A percentile compares a stretch with the other conserved stretches of the same genome.
phyloP scores from a whole-genome alignment of 2,797 vertebrate genomes.

The Paguma larvata region DNA sequence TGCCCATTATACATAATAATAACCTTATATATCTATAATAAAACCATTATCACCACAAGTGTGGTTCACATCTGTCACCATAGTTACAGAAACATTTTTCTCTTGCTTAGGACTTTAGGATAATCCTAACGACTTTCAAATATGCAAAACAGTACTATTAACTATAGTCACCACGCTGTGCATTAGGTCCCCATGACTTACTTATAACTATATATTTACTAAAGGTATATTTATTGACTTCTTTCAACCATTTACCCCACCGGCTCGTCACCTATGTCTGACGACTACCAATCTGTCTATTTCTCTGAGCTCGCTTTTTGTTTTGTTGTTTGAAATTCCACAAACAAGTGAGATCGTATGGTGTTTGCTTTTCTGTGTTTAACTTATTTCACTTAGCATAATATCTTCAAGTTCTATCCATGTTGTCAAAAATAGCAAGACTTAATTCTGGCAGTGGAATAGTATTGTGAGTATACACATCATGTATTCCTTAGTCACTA shows the following conservation, averaged over 20 bases:
- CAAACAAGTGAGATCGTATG: background rate
- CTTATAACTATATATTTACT: too few species aligned
- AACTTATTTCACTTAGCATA: background rate
- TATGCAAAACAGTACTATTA: background rate
- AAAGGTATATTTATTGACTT: too few species aligned
- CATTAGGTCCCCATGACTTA: background rate
- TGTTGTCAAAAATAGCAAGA: background rate
- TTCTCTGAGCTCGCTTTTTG: background rate
- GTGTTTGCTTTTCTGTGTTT: background rate
- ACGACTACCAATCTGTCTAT: too few species aligned
- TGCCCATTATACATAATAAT: too few species aligned
- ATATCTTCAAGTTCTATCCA: background rate
- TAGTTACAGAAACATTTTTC: background rate
- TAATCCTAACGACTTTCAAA: background rate
- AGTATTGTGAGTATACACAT: background rate
- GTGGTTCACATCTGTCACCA: background rate
- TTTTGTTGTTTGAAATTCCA: background rate
- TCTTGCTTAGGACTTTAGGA: background rate
- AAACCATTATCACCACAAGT: too few species aligned
- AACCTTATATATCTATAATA: too few species aligned
- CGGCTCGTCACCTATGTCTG: background rate
- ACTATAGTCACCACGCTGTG: too few species aligned
- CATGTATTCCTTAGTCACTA: too few species aligned
- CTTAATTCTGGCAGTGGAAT: background rate
- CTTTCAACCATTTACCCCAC: accelerated